These are phyloP conservation scores for Passer domesticus DNA, from an alignment of 2,113 vertebrate species.

Conservation along the genomic window DNA sequence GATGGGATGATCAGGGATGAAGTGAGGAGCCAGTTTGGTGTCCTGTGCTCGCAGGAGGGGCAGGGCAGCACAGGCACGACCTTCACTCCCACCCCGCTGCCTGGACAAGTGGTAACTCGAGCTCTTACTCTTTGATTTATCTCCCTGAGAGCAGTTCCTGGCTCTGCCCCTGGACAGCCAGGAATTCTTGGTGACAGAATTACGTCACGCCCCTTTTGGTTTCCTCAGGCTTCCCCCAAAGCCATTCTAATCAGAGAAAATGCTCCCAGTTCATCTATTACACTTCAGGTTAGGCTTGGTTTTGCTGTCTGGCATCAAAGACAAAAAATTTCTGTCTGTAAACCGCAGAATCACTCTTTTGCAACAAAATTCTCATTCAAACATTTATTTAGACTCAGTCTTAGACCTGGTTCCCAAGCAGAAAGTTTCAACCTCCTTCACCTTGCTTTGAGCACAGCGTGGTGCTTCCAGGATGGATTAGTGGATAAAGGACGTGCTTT, in stretches of 20 bases:
- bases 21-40: neutral
- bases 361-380: neutral
- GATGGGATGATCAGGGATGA: neutral
- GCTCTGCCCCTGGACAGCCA: neutral
- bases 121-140: neutral
- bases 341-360: neutral
- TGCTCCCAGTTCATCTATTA: neutral
- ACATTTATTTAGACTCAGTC: neutral
- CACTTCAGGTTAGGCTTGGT: neutral
- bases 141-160: neutral
- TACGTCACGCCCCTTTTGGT: neutral
- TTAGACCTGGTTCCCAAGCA: neutral
- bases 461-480: neutral
- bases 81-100: neutral
- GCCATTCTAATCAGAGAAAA: neutral
- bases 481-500: neutral
- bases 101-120: neutral
- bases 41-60: neutral
- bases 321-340: neutral
- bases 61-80: neutral
- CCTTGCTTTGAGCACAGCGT: neutral
- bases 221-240: neutral
- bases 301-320: neutral
- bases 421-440: neutral
- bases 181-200: slow-evolving; percentile 31